Conservation (phyloP, 1,140 invertebrate species). For the Magallana ariakensis region DNA sequence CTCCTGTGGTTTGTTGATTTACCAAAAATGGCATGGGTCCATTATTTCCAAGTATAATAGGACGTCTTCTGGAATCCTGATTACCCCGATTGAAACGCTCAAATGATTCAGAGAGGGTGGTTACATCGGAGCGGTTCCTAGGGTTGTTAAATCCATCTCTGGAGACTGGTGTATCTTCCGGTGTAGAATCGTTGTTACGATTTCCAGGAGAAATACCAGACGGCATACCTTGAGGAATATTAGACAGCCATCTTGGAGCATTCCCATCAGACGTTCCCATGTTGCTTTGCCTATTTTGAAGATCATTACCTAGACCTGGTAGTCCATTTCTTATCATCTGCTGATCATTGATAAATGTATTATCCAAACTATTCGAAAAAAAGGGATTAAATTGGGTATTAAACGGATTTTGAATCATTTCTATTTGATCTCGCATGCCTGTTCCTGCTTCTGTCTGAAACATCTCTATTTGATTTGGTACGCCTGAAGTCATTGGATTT, state of each 20-base stretch:
- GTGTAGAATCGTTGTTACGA: no score
- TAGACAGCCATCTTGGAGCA: background rate
- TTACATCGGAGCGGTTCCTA: no score
- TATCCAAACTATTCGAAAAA: background rate
- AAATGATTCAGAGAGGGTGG: no score
- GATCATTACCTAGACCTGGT: background rate
- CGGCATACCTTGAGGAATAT: no score
- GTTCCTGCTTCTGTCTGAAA: background rate
- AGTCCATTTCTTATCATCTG: background rate
- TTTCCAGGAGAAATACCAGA: no score
- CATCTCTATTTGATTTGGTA: background rate
- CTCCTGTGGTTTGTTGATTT: no score
- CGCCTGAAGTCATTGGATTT: background rate
- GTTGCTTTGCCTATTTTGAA: background rate
- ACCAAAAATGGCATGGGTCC: no score
- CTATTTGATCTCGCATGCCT: background rate
- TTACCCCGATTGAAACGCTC: no score
- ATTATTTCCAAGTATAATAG: no score
- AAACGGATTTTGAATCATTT: background rate
- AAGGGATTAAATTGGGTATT: background rate
- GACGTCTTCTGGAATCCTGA: no score
- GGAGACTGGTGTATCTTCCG: no score
- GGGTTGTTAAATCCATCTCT: no score
- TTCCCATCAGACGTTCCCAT: background rate
- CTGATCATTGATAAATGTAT: background rate